Conservation (phyloP, 1,140 invertebrate species). For the Zelostemma sp. region DNA sequence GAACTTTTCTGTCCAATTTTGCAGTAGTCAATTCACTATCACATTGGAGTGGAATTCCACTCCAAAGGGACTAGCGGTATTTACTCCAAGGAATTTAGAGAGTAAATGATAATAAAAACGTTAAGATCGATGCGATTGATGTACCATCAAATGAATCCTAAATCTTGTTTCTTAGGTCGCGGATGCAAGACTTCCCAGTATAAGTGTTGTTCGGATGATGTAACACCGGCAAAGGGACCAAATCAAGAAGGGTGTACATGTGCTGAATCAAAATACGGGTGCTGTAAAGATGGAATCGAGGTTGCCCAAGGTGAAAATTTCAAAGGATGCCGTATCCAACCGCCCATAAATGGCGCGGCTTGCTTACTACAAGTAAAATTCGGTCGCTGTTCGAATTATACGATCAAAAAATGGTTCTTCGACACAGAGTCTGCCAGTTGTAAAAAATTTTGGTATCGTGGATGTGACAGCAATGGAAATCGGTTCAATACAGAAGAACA, state of each 20-base stretch:
- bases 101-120: no score
- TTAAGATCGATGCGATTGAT: no score
- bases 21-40: no score
- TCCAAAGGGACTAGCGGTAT: no score
- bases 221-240: slow-evolving; percentile 80
- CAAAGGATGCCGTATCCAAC: slow-evolving; percentile 82
- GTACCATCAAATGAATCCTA: no score
- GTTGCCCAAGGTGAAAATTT: slow-evolving; percentile 86
- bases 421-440: slow-evolving; percentile 91
- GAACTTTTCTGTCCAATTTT: no score
- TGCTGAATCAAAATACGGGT: slow-evolving; percentile 83
- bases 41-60: no score
- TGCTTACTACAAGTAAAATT: slow-evolving; percentile 82
- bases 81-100: no score
- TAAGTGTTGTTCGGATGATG: slow-evolving; percentile 90
- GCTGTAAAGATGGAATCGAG: slow-evolving; percentile 86
- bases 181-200: slow-evolving; percentile 83
- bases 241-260: slow-evolving; percentile 83
- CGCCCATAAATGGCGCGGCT: slow-evolving; percentile 76
- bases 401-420: slow-evolving; percentile 91
- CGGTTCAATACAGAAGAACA: slow-evolving; percentile 87
- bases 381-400: slow-evolving; percentile 85
- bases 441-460: slow-evolving; percentile 94
- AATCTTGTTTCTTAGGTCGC: slow-evolving; percentile 74
- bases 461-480: slow-evolving; percentile 93